Percentiles rank a stretch among this genome's conserved stretches.
Evolutionary conservation across 2,888 invertebrate species (phyloP).

Genomic region (Xylocampa areola): DNA sequence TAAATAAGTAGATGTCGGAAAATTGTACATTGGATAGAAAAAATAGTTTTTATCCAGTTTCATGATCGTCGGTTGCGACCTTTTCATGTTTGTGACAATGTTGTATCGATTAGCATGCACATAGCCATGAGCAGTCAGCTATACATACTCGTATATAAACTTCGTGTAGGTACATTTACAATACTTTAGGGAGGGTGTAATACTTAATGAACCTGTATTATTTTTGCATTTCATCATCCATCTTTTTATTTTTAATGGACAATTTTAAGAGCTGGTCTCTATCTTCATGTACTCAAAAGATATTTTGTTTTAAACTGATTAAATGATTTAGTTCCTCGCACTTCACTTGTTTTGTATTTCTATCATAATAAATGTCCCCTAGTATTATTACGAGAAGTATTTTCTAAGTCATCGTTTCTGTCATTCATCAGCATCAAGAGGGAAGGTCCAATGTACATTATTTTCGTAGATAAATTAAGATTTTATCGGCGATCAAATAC

Average conservation of each 20-base stretch:
- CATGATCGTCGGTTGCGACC: slow-evolving; percentile 49
- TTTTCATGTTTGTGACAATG: slow-evolving; percentile 52
- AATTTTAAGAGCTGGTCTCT: slow-evolving; percentile 87
- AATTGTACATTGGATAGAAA: slow-evolving; percentile 50
- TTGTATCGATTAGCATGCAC: slow-evolving; percentile 53
- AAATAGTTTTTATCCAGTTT: slow-evolving; percentile 50
- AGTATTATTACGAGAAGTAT: slow-evolving; percentile 72
- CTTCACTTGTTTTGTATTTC: slow-evolving; percentile 68
- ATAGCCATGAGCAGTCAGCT: slow-evolving; percentile 47
- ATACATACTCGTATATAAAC: slow-evolving; percentile 48
- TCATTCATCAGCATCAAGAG: slow-evolving; percentile 67
- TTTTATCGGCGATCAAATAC: slow-evolving; percentile 75
- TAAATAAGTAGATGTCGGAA: slow-evolving; percentile 55
- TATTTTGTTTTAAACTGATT: slow-evolving; percentile 73
- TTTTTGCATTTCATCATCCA: slow-evolving; percentile 83
- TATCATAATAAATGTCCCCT: slow-evolving; percentile 62
- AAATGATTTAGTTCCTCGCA: slow-evolving; percentile 74
- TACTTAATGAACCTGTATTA: slow-evolving; percentile 78
- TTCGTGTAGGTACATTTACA: slow-evolving; percentile 55
- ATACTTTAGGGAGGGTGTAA: slow-evolving; percentile 64
- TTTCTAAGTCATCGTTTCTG: slow-evolving; percentile 60
- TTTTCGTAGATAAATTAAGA: slow-evolving; percentile 84
- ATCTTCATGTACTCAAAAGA: slow-evolving; percentile 85
- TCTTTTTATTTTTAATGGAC: slow-evolving; percentile 71
- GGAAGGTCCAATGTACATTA: slow-evolving; percentile 75